Evolutionary conservation across 2,113 vertebrate species (phyloP), one percentile per base, ranked within the genome.

Genomic region (Antennarius striatus): DNA sequence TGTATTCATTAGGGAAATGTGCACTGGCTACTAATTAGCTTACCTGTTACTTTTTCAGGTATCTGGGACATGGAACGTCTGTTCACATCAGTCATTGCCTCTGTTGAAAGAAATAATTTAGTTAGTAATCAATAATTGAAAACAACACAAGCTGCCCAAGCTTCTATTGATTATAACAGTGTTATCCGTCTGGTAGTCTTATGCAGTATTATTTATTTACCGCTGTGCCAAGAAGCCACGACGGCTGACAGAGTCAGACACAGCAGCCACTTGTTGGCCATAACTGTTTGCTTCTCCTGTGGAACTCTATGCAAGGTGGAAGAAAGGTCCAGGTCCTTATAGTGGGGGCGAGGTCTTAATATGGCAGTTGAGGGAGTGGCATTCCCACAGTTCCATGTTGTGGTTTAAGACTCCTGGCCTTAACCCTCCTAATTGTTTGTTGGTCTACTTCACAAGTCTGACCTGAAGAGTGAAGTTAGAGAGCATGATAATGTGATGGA

Each of bases 21-120:
- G 2, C 22, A 4, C 17, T 29, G 1, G 7, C 3, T 5, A 28
- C 16, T n/a, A 10, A 29, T 15, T 49, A 12, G 15, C 64, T 82
- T 63, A 88, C 85, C 81, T 61, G 73, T 51, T 22, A 78, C 45
- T 64, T 42, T 61, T 10, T 75, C 58, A 54, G 68, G 42, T 43
- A 74, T 84, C 40, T 56, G 79, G 42, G 54, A 75, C 56, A 77
- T 66, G 11, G 73, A 63, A 10, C 78, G 63, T 1, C 48, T 62
- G 17, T 73, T 84, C 54, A 85, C 73, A 55, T 4, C 32, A 36
- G 32, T 36, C 32, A 5, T 36, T 7, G 56, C 53, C 22, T 77
- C 82, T 77, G 71, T 64, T 66, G 63, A 64, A 28, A 63, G 30
- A 59, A 53, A 10, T n/a, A 16, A 46, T 0, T 53, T 54, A 40